Evolutionary conservation across 2,797 vertebrate genomes (phyloP), one percentile per base, ranked within the genome.

Genomic region (Cossypha caffra): DNA sequence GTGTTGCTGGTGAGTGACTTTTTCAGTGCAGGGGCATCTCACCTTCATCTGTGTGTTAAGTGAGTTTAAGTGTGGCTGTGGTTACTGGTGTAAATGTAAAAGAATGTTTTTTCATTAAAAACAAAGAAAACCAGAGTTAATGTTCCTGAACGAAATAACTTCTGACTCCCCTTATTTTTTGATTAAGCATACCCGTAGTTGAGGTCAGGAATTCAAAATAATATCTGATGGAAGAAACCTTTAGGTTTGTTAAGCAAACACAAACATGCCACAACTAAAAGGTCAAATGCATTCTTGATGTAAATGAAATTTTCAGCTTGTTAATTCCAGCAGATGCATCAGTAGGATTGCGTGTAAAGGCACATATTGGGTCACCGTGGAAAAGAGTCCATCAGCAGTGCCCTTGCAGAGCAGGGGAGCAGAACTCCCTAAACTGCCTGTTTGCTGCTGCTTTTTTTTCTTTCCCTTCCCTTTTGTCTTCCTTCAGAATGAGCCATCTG

Each of bases 1-100:
- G 48, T 14, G 17, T 57, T 33, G 18, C 15, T 42, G 25, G 29
- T 0, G 0, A 31, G 11, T 0, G 4, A 13, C 45, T 62, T 28
- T 48, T 37, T 54, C n/a, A 16, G 26, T 6, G 33, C n/a, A 9
- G 38, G 12, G 26, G 18, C 20, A 10, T 20, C 68, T 40, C 6
- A 1, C 25, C 31, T 74, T 77, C 45, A 4, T 23, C 50, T 68
- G 5, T 33, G 12, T 64, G 17, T 38, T 42, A 4, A n/a, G 17
- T 5, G 25, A 38, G 10, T 71, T 51, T 47, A n/a, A 38, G 1
- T 19, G 9, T 25, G 19, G 18, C 38, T 69, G 23, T 77, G 16
- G 38, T 47, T 69, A 43, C 19, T 75, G 48, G 26, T 43, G 3
- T 63, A 18, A 88, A 40, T 47, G 35, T 54, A 68, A 89, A 48